A percentile compares a stretch with the other conserved stretches of the same genome.
Evolutionary conservation across 2,888 invertebrate genomes (phyloP).

Genomic region (Diaperis boleti): DNA sequence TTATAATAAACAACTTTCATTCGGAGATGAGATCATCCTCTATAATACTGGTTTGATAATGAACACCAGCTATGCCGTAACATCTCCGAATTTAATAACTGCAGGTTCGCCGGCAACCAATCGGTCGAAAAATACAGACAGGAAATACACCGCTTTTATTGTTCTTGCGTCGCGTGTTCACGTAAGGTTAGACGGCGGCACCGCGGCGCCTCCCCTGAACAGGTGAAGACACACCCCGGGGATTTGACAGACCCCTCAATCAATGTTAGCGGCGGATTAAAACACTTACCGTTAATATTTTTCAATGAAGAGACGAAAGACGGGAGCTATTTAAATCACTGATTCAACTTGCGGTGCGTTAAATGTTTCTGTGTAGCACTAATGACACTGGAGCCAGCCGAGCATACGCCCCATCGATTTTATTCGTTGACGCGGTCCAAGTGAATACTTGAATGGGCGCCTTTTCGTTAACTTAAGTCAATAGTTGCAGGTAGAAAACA

Average conservation of each 20-base stretch:
- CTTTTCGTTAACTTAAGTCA: slow-evolving; percentile 9
- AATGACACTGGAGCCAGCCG: slow-evolving; percentile 53
- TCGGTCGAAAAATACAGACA: slow-evolving; percentile 9
- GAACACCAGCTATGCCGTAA: slow-evolving; percentile 11
- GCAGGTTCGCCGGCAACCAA: neutral
- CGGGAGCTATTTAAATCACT: slow-evolving; percentile 36
- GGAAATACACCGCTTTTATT: slow-evolving; percentile 7
- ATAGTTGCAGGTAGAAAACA: slow-evolving; percentile 23
- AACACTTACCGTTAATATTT: slow-evolving; percentile 30
- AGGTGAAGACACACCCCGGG: slow-evolving; percentile 31
- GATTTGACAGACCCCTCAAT: slow-evolving; percentile 6
- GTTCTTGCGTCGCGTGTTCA: neutral
- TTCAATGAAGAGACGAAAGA: neutral
- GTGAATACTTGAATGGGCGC: slow-evolving; percentile 4
- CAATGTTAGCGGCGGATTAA: neutral
- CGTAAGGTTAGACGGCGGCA: slow-evolving; percentile 1
- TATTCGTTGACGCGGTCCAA: slow-evolving; percentile 14
- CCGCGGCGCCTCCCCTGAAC: slow-evolving; percentile 10
- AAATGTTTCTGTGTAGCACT: slow-evolving; percentile 37
- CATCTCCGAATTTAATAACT: neutral
- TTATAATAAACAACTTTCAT: slow-evolving; percentile 56
- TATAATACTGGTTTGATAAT: slow-evolving; percentile 53
- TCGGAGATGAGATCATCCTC: slow-evolving; percentile 60
- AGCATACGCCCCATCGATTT: slow-evolving; percentile 63
- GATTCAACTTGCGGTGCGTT: slow-evolving; percentile 21